phyloP scores from a whole-genome alignment of 2,888 invertebrate species.

The Alcis repandata region DNA sequence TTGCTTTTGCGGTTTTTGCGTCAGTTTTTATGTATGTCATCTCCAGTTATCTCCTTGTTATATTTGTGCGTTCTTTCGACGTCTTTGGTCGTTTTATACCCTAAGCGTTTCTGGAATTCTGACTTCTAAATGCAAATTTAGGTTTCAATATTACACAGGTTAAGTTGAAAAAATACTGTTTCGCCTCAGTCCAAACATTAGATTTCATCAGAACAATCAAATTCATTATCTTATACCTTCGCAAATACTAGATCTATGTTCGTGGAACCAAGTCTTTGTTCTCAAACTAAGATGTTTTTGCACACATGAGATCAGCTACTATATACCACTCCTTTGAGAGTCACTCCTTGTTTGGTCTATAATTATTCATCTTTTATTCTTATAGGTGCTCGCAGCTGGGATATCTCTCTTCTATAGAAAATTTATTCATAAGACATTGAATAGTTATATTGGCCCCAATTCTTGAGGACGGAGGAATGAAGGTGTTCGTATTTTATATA shows the following conservation, averaged over 20 bases:
- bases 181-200: background rate
- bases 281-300: slow-evolving; percentile 21
- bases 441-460: slow-evolving; percentile 25
- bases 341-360: slow-evolving; percentile 34
- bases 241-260: slow-evolving; percentile 18
- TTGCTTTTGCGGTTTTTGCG: no score
- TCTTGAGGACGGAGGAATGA: slow-evolving; percentile 15
- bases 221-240: slow-evolving; percentile 13
- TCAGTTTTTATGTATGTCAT: no score
- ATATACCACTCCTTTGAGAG: slow-evolving; percentile 35
- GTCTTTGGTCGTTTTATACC: no score
- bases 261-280: slow-evolving; percentile 34
- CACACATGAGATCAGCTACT: slow-evolving; percentile 39
- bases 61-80: no score
- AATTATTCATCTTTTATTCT: slow-evolving; percentile 39
- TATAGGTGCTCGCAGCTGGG: slow-evolving; percentile 22
- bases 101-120: no score
- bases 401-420: slow-evolving; percentile 14
- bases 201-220: slow-evolving; percentile 14
- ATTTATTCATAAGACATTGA: slow-evolving; percentile 17
- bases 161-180: background rate
- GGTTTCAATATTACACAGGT: no score
- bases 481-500: background rate
- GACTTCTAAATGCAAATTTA: no score
- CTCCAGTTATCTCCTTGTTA: no score